A percentile compares a stretch with the other conserved stretches of the same genome.
Conservation (phyloP, 2,888 invertebrate genomes). For the Zhengitettix transpicula region DNA sequence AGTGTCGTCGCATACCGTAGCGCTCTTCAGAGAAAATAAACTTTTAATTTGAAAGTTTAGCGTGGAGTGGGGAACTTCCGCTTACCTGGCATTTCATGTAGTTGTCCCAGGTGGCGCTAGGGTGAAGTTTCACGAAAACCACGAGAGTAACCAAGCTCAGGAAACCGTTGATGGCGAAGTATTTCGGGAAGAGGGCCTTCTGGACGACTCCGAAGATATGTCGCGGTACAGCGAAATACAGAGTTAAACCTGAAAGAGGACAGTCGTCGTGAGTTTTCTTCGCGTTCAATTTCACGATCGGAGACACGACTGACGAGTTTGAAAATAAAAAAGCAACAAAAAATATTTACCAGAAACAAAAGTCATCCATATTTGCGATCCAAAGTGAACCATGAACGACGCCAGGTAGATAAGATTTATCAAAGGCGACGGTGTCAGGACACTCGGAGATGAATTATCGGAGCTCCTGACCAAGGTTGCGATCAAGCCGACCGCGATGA, state of each 20-base stretch:
- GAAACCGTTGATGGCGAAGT: slow-evolving; percentile 62
- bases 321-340: not conserved
- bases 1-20: no score
- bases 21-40: not conserved
- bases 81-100: slow-evolving; percentile 6
- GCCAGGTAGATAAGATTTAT: slow-evolving; percentile 55
- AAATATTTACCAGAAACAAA: slow-evolving; percentile 60
- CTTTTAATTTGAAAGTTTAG: not conserved
- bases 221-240: slow-evolving; percentile 71
- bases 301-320: no score
- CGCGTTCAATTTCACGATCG: no score
- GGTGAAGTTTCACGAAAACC: slow-evolving; percentile 49
- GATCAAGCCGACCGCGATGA: slow-evolving; percentile 39
- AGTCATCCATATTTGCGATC: slow-evolving; percentile 86
- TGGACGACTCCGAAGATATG: slow-evolving; percentile 80
- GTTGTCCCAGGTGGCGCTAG: slow-evolving; percentile 16
- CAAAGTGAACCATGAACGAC: slow-evolving; percentile 66
- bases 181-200: slow-evolving; percentile 70
- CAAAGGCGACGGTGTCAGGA: slow-evolving; percentile 16
- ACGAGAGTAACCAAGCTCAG: slow-evolving; percentile 56
- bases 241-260: slow-evolving; percentile 49
- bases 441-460: slow-evolving; percentile 6
- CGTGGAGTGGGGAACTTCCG: no score
- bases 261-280: not conserved
- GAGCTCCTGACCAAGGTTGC: slow-evolving; percentile 30